Conservation (phyloP, 2,797 vertebrate species). For the Austrolebias charrua region DNA sequence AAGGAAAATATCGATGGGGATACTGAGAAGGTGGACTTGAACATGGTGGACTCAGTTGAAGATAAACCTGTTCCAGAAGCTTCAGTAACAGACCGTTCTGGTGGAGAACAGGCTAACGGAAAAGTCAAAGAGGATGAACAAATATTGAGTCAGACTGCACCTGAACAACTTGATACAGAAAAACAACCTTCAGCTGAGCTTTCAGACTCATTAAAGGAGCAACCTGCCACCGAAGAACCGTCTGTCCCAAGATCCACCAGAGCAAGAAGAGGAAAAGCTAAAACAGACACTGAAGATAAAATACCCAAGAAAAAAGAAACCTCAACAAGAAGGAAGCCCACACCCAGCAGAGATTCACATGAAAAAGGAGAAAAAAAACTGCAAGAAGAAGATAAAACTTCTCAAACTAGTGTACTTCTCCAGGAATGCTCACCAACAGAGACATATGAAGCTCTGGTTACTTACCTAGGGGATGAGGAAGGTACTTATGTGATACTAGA, state of each 20-base stretch:
- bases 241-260: slow-evolving; percentile 21
- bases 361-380: too few species aligned
- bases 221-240: not conserved
- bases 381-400: too few species aligned
- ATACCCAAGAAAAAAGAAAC: slow-evolving; percentile 6
- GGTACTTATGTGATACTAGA: slow-evolving; percentile 8
- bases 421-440: not conserved
- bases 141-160: not conserved
- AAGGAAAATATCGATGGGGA: not conserved
- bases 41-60: not conserved
- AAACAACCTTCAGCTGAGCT: slow-evolving; percentile 29
- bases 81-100: slow-evolving; percentile 5
- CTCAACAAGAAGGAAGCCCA: not conserved
- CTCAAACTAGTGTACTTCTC: too few species aligned
- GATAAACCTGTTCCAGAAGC: slow-evolving; percentile 12
- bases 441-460: not conserved
- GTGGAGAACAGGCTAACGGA: slow-evolving; percentile 12
- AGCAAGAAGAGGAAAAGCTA: slow-evolving; percentile 30
- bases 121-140: slow-evolving; percentile 33
- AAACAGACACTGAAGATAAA: slow-evolving; percentile 8
- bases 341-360: not conserved
- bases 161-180: too few species aligned
- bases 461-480: slow-evolving; percentile 14
- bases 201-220: not conserved
- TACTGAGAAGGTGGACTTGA: slow-evolving; percentile 29